Evolutionary conservation across 2,797 vertebrate species (phyloP), one percentile per base, ranked within the genome.

Genomic region (Cetoscarus ocellatus): DNA sequence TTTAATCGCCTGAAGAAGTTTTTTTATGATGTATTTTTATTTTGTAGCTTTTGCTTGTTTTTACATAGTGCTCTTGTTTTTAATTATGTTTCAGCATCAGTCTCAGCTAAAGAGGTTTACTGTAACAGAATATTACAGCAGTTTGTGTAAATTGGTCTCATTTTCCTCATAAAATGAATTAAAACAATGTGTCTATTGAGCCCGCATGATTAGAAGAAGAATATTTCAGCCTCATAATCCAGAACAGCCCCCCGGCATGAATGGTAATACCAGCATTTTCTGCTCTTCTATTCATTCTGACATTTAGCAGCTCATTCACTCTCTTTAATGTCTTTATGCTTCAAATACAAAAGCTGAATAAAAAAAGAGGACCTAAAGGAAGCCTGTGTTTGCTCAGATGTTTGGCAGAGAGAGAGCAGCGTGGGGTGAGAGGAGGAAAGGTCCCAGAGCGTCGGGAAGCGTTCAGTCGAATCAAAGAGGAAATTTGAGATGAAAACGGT

Each of bases 391-490:
- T 62, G 70, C 58, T 77, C 1, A 5, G 55, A 45, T 14, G 54
- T 75, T 55, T 57, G 65, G 59, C 0, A 3, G 52, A 42, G 55
- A 52, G 56, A 61, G 44, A 38, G 27, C 14, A 34, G 47, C 27
- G 43, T 61, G 57, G 58, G 45, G 82, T 52, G 67, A 73, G 57
- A 71, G 56, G 59, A 69, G 84, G 27, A 79, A 77, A 40, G 17
- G 62, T 56, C 90, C 75, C 77, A 70, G 85, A 93, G 90, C 17
- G 88, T 83, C 66, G 70, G 84, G 81, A 87, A 82, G 70, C 77
- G 71, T 83, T 94, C 87, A 86, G 88, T 93, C 88, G 90, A 90
- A 93, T 92, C 91, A 88, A 91, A 89, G 59, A 90, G 86, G 85
- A 92, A 91, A 88, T 70, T 52, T 80, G 90, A 89, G 89, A 93